phyloP scores from a whole-genome alignment of 2,888 invertebrate species.

The Odontocolon sp. region DNA sequence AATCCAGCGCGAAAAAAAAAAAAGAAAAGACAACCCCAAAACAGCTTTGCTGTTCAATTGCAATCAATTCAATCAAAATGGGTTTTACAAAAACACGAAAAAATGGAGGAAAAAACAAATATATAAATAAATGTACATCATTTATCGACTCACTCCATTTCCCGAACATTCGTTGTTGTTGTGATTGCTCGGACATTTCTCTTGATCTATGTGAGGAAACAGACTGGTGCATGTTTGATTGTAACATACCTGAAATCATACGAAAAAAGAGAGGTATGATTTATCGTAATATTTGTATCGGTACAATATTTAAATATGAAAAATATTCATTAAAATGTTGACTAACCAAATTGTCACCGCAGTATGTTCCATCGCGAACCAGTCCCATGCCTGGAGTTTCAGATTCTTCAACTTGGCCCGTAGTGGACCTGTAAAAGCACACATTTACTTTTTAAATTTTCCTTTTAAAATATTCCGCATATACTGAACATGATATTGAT shows the following conservation, averaged over 20 bases:
- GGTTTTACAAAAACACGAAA: neutral
- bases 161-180: slow-evolving; percentile 95
- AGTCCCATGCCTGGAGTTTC: slow-evolving; percentile 91
- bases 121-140: too few relatives aligned
- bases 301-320: too few relatives aligned
- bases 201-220: slow-evolving; percentile 91
- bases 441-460: slow-evolving; percentile 12
- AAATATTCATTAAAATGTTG: neutral
- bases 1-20: too few relatives aligned
- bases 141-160: slow-evolving; percentile 89
- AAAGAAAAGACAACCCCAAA: too few relatives aligned
- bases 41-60: too few relatives aligned
- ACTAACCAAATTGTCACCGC: slow-evolving; percentile 91
- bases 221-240: slow-evolving; percentile 96
- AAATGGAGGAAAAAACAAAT: neutral
- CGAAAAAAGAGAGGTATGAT: neutral
- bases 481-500: too few relatives aligned
- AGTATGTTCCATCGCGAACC: slow-evolving; percentile 96
- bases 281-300: too few relatives aligned
- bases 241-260: slow-evolving; percentile 87
- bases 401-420: slow-evolving; percentile 85
- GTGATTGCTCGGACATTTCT: slow-evolving; percentile 94
- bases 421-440: slow-evolving; percentile 85
- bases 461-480: too few relatives aligned
- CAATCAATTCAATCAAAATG: neutral